Evolutionary conservation across 1,140 invertebrate genomes (phyloP), one percentile per base, ranked within the genome.

Genomic region (Drosophila lini): DNA sequence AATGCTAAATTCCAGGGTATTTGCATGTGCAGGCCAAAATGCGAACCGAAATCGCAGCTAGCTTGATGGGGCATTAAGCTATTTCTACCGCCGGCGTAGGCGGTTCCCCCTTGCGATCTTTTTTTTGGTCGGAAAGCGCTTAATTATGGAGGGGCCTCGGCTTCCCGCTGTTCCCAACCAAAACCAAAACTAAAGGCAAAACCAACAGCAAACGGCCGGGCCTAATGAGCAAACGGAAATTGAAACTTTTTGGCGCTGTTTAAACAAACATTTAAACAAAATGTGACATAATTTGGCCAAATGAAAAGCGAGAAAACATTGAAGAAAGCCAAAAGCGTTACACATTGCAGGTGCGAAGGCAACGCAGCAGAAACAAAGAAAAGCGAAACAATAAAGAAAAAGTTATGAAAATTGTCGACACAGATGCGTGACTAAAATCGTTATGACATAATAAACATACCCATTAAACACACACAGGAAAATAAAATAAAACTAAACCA

Each of bases 171-270:
- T 4, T 47, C 40, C 67, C 56, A 53, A 36, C 22, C 31, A 25
- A 67, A 25, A 22, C 28, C 15, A 11, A 28, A 34, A 15, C 22
- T 11, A 32, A 65, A 22, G 8, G 36, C 28, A 70, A 70, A 71
- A 58, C 52, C 44, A 67, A 69, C 65, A 69, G 61, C 60, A 44
- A 28, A 28, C 16, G 44, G 25, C 44, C 44, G 5, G 60, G 42
- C 68, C 47, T 81, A 81, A 85, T 81, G 78, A 85, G 78, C 67
- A 78, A 82, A 76, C 79, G 79, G 75, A 86, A 88, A 88, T 82
- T 67, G 60, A 86, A 77, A 80, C 83, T 79, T 83, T 69, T 73
- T 58, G 62, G 65, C 78, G 36, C 38, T 81, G 53, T 85, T 81
- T 63, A 80, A 78, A 73, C 62, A 75, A 79, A 64, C 65, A 65